Base-by-base conservation (phyloP, 2,113 vertebrate species). In the Proteles cristata region DNA sequence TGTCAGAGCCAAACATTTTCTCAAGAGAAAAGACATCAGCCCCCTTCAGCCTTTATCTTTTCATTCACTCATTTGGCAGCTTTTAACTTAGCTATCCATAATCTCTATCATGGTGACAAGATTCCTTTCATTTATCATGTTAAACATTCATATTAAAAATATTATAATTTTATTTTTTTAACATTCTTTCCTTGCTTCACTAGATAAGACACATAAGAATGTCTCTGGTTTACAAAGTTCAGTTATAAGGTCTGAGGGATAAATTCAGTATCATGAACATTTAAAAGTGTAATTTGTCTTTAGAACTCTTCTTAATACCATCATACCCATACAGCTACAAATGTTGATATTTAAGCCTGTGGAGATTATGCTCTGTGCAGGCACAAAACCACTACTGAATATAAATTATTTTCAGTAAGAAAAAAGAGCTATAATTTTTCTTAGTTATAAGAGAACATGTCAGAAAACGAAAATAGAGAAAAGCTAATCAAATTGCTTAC, bases 371-470 rank as follows among this genome's bases (percentile, higher is more conserved):
- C n/a, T 97, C 48, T 81, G 33, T 93, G 91, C 58, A 87, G 69
- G 25, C 5, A 76, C 69, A 83, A 96, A 98, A 94, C 48, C 65
- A 45, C 80, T 92, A 94, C 7, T 96, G 76, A 95, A 96, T 95
- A 95, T 94, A 97, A 98, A 96, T 95, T 97, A 96, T 98, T 96
- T 97, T 92, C 88, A 95, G 68, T 97, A 90, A 83, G 92, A 71
- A 94, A 96, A 91, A 55, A 19, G 2, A 28, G 15, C 87, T 93
- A 81, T 96, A 94, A 93, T 95, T 95, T 96, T 96, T 97, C 95
- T 98, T 97, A 88, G 89, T 96, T 96, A 95, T 82, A 98, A 88
- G 39, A 95, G 92, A 97, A 93, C 90, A 96, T 97, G 95, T 97
- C 89, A 96, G 80, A 96, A 97, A 76, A 96, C 1, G 5, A 98